phyloP scores from a whole-genome alignment of 37 sponge, comb jelly and placozoan species.

The Chondrosia reniformis region DNA sequence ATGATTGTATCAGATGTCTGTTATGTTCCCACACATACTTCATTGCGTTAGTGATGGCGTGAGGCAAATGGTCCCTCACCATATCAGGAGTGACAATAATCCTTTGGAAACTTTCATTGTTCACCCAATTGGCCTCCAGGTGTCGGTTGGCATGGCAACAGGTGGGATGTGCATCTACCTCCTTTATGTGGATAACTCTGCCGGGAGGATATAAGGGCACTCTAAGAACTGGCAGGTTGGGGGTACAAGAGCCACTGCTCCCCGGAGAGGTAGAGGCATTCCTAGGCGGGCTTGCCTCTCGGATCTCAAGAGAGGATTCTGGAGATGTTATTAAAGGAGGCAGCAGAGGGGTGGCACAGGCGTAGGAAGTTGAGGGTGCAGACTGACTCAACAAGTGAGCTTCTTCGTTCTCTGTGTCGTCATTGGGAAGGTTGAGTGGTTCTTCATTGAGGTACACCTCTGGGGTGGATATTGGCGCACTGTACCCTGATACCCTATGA shows the following conservation, averaged over 20 bases:
- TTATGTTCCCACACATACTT: conserved; percentile 47
- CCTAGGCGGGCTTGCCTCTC: neutral
- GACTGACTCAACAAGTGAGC: neutral
- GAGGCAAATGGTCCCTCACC: conserved; percentile 76
- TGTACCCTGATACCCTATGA: too few relatives aligned
- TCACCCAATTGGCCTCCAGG: conserved; percentile 51
- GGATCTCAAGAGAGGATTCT: neutral
- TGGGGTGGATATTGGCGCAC: neutral
- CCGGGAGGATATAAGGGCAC: conserved; percentile 67
- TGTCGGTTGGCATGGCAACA: conserved; percentile 39
- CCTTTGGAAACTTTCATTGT: conserved; percentile 38
- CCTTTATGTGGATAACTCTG: conserved; percentile 65
- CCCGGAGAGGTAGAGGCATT: neutral
- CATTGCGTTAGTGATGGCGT: conserved; percentile 60
- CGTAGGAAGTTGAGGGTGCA: neutral
- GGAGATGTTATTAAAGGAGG: too few relatives aligned
- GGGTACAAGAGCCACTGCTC: neutral
- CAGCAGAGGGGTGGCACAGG: too few relatives aligned
- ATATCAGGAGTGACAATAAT: conserved; percentile 67
- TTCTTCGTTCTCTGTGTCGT: neutral
- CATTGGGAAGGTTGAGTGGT: neutral
- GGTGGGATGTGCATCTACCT: neutral
- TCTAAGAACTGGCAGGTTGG: neutral
- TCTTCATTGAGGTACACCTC: neutral
- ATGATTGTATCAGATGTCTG: too few relatives aligned